These are phyloP conservation scores for Tupaia chinensis DNA, from an alignment of 2,113 vertebrate species.

Conservation along the genomic window DNA sequence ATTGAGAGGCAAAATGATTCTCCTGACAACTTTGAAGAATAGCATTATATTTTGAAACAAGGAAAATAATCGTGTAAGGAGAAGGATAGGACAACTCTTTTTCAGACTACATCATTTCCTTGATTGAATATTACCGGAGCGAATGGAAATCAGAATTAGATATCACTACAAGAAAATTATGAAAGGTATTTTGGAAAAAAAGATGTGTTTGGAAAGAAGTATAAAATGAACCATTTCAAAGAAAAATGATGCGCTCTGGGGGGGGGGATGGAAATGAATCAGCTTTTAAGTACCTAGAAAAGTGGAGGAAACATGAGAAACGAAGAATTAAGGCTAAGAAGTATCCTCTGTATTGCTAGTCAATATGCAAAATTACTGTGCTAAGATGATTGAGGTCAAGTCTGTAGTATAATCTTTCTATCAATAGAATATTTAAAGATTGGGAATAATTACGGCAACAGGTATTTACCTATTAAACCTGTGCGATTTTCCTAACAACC, in stretches of 20 bases:
- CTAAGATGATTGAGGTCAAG: neutral
- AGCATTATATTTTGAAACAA: neutral
- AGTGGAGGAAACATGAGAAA: neutral
- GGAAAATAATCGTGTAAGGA: neutral
- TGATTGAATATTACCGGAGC: neutral
- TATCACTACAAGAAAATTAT: neutral
- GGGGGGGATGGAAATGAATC: slow-evolving; percentile 49
- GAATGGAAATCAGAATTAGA: neutral
- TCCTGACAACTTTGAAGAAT: neutral
- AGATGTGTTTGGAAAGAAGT: neutral
- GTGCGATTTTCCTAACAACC: neutral
- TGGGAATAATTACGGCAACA: neutral
- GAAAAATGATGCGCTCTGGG: neutral
- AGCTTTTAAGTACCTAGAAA: neutral
- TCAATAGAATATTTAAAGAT: neutral
- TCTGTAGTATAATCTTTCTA: neutral
- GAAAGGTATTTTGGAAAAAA: slow-evolving; percentile 4
- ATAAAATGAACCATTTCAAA: neutral
- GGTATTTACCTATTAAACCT: neutral
- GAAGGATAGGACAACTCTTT: neutral
- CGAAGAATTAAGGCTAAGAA: neutral
- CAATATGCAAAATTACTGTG: neutral
- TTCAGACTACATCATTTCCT: neutral
- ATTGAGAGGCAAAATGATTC: neutral
- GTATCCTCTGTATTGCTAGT: neutral